Evolutionary conservation across 2,888 invertebrate species (phyloP).

Genomic region (Entomobrya proxima): DNA sequence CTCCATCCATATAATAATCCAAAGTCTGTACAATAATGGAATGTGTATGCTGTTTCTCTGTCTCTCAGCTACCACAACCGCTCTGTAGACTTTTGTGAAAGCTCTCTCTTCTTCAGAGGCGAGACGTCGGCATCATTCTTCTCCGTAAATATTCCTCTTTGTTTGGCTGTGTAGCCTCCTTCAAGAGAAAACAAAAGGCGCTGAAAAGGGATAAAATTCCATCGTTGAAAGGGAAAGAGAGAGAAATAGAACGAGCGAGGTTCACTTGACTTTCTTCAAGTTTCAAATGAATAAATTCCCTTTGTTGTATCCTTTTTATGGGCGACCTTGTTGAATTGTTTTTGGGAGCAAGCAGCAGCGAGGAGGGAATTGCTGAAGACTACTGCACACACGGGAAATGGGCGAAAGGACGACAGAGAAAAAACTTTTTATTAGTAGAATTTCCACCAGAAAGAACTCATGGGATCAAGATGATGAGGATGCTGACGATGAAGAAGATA

Average conservation of each 20-base stretch:
- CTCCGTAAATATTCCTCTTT: constrained; percentile 1
- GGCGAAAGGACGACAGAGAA: background rate
- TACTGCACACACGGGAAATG: background rate
- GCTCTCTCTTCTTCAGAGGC: background rate
- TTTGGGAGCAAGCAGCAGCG: background rate
- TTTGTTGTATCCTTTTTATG: constrained; percentile 39
- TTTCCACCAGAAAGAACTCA: background rate
- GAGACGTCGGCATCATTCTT: constrained; percentile 5
- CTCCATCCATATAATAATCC: no score
- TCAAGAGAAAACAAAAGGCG: constrained; percentile 27
- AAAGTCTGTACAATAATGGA: background rate
- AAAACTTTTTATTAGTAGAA: constrained; percentile 1
- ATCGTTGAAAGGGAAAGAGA: background rate
- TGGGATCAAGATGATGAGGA: background rate
- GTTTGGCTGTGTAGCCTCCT: background rate
- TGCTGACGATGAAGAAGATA: constrained; percentile 22
- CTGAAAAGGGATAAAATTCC: background rate
- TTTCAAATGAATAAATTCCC: constrained; percentile 43
- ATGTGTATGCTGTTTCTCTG: background rate
- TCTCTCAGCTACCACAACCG: background rate
- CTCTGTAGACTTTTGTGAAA: background rate
- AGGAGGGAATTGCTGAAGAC: background rate
- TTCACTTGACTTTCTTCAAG: constrained; percentile 23
- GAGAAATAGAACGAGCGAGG: background rate
- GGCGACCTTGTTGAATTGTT: constrained; percentile 28